Evolutionary conservation across 2,888 invertebrate genomes (phyloP), one percentile per base, ranked within the genome.

Genomic region (Gastrophysa polygoni): DNA sequence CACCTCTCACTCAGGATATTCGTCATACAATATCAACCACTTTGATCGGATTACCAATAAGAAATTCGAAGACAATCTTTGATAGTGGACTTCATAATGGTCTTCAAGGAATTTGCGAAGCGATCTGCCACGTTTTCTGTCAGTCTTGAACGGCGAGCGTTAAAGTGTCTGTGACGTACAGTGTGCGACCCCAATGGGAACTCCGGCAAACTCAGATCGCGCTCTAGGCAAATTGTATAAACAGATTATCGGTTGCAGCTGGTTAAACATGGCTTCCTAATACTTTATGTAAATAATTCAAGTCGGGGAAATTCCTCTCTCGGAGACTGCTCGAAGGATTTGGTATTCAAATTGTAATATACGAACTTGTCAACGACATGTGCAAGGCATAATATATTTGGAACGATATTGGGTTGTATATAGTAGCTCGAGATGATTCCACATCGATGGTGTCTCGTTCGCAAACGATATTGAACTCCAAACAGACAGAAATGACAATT

Each of bases 181-280:
- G 51, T 48, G 55, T 58, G 57, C 51, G 48, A 43, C 34, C 47
- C 34, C 24, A 55, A 46, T 49, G 57, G 63, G 64, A 66, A 64
- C 61, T 59, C 58, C 50, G 56, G 57, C 61, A 66, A 66, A 66
- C 61, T 62, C 58, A 56, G 56, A 66, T 66, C 47, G 44, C 49
- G 66, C 52, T 63, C 59, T 52, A 21, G 56, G 57, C 49, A 56
- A 63, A 64, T 64, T 63, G 64, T 60, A 67, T 69, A 71, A 67
- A 69, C 66, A 69, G 70, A 71, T 71, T 71, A 71, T 68, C 62
- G 69, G 69, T 62, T 69, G 68, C 70, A 71, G 70, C 68, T 71
- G 70, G 55, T 67, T 63, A 67, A 69, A 71, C 70, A 71, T 64
- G 67, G 61, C 66, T 57, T 61, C 61, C 61, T 68, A 67, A 68